These are phyloP conservation scores for Drosophila obscura DNA, from an alignment of 1,140 invertebrate genomes.

Conservation along the genomic window DNA sequence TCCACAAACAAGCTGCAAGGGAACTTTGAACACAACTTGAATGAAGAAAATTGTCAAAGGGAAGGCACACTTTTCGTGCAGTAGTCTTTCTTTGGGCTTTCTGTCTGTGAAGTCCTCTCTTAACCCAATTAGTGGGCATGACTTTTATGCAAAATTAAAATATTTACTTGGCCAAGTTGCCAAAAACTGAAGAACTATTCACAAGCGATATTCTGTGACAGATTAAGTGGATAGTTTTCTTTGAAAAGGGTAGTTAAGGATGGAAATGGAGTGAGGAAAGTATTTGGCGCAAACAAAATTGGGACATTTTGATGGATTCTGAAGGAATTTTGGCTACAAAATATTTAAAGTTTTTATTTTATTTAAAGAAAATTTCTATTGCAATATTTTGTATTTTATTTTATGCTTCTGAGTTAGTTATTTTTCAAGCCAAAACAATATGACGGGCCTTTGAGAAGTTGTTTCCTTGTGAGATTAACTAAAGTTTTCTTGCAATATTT, in stretches of 20 bases:
- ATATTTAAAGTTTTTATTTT: background rate
- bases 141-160: conserved; percentile 50
- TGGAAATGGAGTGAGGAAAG: background rate
- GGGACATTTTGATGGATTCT: too few relatives aligned
- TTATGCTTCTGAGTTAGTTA: too few relatives aligned
- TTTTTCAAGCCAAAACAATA: too few relatives aligned
- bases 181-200: conserved; percentile 22
- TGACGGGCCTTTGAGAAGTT: too few relatives aligned
- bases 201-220: conserved; percentile 35
- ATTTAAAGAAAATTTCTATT: background rate
- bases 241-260: conserved; percentile 43
- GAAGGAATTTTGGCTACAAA: background rate
- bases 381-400: background rate
- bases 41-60: conserved; percentile 40
- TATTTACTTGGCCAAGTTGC: conserved; percentile 57
- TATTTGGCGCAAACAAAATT: background rate
- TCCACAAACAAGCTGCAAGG: conserved; percentile 34
- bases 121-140: conserved; percentile 66
- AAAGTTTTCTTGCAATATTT: too few relatives aligned
- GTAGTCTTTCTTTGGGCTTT: conserved; percentile 19
- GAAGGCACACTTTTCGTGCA: conserved; percentile 31
- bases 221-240: conserved; percentile 50
- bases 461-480: too few relatives aligned
- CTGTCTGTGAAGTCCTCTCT: conserved; percentile 10
- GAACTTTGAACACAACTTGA: conserved; percentile 33